These are phyloP conservation scores for Helicolenus hilgendorfi DNA, from an alignment of 2,797 vertebrate species.

Conservation along the genomic window DNA sequence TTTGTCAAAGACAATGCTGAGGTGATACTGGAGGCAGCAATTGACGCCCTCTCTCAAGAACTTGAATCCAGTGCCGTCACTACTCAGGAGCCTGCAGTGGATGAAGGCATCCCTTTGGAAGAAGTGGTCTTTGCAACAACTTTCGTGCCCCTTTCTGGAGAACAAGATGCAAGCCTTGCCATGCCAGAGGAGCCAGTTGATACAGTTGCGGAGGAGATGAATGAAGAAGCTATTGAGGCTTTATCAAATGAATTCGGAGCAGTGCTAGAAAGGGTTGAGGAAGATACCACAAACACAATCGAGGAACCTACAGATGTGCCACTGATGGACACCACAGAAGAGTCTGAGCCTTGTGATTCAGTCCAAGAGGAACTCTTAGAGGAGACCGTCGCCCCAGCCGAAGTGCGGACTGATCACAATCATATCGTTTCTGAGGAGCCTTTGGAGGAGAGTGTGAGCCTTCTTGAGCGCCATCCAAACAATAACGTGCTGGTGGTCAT, in stretches of 20 bases:
- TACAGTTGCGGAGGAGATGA: neutral
- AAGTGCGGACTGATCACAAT: neutral
- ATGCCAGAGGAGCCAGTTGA: neutral
- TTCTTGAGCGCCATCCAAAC: neutral
- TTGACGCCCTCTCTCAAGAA: conserved; percentile 11
- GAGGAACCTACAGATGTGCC: neutral
- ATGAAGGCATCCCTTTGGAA: neutral
- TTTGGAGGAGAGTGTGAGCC: neutral
- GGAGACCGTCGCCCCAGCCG: neutral
- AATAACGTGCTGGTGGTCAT: neutral
- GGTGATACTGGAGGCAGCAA: neutral
- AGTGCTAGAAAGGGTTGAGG: neutral
- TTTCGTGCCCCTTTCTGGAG: conserved; percentile 6
- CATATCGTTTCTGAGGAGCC: neutral
- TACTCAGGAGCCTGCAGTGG: neutral
- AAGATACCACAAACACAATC: neutral
- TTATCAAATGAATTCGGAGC: neutral
- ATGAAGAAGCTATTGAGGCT: conserved; percentile 4
- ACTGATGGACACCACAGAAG: neutral
- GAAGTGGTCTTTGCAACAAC: neutral
- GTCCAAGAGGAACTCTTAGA: neutral
- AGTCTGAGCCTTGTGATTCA: neutral
- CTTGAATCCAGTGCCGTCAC: neutral
- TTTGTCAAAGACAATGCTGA: neutral
- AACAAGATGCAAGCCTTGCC: neutral